These are phyloP conservation scores for Pentamera pediparva DNA, from an alignment of 53 echinoderm and acorn worm species.

Conservation along the genomic window DNA sequence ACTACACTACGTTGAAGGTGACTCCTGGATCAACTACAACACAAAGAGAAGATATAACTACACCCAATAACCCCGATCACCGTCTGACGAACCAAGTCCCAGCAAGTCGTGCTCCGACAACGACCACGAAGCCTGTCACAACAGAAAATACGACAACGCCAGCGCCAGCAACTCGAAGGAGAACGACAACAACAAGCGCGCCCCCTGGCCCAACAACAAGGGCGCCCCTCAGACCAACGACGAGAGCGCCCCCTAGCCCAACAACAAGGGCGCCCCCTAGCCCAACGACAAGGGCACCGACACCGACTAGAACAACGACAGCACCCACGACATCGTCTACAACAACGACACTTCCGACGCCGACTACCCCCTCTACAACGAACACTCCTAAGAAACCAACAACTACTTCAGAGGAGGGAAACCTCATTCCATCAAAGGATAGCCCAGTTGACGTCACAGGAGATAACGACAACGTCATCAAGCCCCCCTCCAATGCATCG, in stretches of 20 bases:
- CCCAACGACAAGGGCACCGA: conserved; percentile 10
- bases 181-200: neutral
- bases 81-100: no score
- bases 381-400: neutral
- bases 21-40: no score
- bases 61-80: no score
- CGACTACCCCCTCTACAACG: conserved; percentile 13
- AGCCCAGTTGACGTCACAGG: neutral
- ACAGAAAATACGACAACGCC: neutral
- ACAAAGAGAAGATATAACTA: no score
- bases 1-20: no score
- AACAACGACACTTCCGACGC: neutral
- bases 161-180: neutral
- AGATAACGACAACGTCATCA: neutral
- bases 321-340: neutral
- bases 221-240: neutral
- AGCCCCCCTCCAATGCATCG: neutral
- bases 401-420: neutral
- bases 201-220: neutral
- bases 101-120: neutral
- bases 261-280: neutral
- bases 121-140: neutral
- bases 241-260: neutral
- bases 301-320: neutral
- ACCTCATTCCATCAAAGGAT: neutral